These are phyloP conservation scores for Rhinopithecus roxellana DNA, from an alignment of 2,113 vertebrate species.

Conservation along the genomic window DNA sequence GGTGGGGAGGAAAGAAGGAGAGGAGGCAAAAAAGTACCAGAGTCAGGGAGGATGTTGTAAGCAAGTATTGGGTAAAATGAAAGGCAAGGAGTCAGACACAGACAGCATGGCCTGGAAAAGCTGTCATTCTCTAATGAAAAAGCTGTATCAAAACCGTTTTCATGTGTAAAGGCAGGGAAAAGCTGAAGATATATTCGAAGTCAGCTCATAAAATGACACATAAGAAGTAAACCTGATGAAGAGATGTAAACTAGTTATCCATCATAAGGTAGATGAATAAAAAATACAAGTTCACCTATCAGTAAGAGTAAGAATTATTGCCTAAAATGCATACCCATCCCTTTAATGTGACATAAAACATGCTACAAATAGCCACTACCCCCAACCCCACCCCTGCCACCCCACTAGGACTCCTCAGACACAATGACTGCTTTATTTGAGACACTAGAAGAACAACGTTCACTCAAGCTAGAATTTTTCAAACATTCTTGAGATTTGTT, in stretches of 20 bases:
- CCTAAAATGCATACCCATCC: neutral
- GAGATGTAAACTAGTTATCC: neutral
- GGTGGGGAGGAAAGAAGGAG: neutral
- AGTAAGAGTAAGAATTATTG: neutral
- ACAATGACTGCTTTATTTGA: neutral
- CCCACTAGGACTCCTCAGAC: neutral
- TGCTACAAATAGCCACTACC: neutral
- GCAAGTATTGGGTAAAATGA: neutral
- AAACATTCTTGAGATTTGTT: slow-evolving; percentile 30
- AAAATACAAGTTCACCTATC: neutral
- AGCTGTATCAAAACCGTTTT: neutral
- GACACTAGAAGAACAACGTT: neutral
- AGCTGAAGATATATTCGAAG: neutral
- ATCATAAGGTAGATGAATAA: neutral
- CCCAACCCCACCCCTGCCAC: neutral
- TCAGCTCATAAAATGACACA: neutral
- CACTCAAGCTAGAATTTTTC: neutral
- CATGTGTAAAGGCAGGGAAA: neutral
- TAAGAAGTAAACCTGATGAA: neutral
- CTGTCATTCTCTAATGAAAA: neutral
- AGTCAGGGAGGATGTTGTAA: neutral
- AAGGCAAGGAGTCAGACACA: neutral
- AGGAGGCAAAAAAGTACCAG: neutral
- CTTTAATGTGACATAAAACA: neutral
- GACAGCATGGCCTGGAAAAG: neutral